Conservation (phyloP, 2,797 vertebrate species). For the Eremophila alpestris region DNA sequence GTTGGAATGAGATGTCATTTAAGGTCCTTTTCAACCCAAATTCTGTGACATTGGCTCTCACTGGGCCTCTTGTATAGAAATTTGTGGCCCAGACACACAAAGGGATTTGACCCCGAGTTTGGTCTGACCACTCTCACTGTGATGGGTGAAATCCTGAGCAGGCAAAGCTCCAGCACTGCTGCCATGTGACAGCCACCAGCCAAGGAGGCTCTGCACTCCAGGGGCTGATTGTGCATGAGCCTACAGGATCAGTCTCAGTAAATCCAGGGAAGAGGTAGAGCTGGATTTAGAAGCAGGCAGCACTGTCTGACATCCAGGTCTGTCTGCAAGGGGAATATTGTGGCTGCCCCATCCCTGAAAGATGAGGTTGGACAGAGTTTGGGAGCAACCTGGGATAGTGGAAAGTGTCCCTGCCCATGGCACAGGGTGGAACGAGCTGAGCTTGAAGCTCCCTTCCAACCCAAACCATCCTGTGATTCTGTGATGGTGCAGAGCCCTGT, state of each 20-base stretch:
- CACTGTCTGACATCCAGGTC: neutral
- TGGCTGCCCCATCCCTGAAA: neutral
- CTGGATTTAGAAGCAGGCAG: neutral
- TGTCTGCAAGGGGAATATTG: neutral
- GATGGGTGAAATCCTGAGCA: neutral
- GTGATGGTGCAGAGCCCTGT: neutral
- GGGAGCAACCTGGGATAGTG: neutral
- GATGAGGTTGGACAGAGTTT: neutral
- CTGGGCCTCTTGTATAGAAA: neutral
- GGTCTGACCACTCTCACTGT: rapidly evolving
- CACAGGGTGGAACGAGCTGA: neutral
- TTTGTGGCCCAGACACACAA: neutral
- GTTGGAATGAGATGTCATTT: neutral
- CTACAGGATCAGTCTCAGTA: too few species aligned
- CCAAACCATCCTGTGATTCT: rapidly evolving
- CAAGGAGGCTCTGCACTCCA: neutral
- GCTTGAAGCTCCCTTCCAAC: neutral
- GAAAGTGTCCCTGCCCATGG: neutral
- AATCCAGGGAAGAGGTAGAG: neutral
- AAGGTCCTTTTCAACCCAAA: neutral
- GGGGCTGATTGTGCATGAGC: neutral
- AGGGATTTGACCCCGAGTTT: neutral
- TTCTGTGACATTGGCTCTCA: neutral
- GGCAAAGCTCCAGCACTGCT: neutral
- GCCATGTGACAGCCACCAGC: neutral